These are phyloP conservation scores for Limnothrissa miodon DNA, from an alignment of 2,113 vertebrate species.

Conservation along the genomic window DNA sequence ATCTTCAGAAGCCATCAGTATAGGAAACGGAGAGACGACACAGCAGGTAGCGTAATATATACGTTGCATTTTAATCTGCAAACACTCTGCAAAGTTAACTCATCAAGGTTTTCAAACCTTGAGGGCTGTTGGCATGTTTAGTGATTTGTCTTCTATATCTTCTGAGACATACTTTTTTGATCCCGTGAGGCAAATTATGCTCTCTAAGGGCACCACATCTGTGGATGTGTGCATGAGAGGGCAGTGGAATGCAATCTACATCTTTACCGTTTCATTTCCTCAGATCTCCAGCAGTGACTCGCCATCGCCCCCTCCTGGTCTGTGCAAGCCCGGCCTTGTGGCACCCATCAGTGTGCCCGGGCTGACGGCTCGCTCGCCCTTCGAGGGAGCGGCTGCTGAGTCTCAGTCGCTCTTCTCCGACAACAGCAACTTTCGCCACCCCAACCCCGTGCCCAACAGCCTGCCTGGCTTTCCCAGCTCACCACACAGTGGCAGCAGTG, in stretches of 20 bases:
- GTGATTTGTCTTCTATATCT: no score
- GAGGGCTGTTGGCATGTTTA: neutral
- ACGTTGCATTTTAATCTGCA: neutral
- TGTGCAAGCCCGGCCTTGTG: conserved; percentile 81
- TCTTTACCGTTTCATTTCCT: neutral
- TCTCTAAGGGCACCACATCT: no score
- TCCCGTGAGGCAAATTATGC: no score
- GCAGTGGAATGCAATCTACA: neutral
- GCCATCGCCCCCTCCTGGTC: conserved; percentile 86
- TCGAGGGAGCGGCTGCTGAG: conserved; percentile 84
- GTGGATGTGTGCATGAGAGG: neutral
- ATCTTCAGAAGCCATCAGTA: conserved; percentile 84
- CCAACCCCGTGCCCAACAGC: conserved; percentile 86
- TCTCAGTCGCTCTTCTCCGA: conserved; percentile 92
- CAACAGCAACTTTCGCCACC: conserved; percentile 85
- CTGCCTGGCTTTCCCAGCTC: conserved; percentile 81
- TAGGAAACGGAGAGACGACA: conserved; percentile 85
- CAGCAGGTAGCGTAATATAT: conserved; percentile 75
- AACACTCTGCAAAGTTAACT: neutral
- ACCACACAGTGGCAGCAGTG: conserved; percentile 78
- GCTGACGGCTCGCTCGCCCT: conserved; percentile 82
- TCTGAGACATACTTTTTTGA: no score
- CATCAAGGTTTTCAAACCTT: neutral
- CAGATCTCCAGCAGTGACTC: conserved; percentile 85
- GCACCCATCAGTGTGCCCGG: conserved; percentile 83